phyloP scores from a whole-genome alignment of 2,113 vertebrate genomes.

The Lamprotornis superbus region DNA sequence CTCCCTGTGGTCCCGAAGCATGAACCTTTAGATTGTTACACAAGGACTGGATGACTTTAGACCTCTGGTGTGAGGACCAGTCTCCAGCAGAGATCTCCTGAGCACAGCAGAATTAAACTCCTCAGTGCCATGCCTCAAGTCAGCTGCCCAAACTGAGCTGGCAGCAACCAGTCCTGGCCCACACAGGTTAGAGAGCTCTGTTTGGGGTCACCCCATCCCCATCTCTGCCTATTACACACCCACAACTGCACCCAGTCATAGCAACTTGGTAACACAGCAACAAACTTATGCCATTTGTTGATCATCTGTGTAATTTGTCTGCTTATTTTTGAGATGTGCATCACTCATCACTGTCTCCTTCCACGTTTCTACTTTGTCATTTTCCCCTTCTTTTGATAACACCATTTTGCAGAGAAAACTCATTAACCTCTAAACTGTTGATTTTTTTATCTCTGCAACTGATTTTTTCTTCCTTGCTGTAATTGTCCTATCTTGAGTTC shows the following conservation, averaged over 20 bases:
- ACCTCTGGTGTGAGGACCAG: rapidly evolving
- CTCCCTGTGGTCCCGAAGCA: background rate
- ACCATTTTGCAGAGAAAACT: background rate
- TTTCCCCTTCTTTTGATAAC: background rate
- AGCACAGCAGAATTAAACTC: background rate
- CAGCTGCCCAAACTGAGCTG: background rate
- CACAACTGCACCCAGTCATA: background rate
- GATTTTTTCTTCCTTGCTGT: background rate
- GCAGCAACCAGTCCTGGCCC: background rate
- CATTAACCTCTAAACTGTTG: background rate
- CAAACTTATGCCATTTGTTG: rapidly evolving
- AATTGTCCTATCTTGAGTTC: background rate
- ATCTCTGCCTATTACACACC: background rate
- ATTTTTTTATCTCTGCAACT: background rate
- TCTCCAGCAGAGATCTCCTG: background rate
- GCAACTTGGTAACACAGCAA: background rate
- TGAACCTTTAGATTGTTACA: background rate
- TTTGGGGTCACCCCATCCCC: background rate
- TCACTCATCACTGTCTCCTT: background rate
- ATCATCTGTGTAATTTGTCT: background rate
- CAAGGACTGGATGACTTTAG: background rate
- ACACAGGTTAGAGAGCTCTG: background rate
- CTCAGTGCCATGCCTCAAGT: background rate
- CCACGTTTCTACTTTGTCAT: background rate
- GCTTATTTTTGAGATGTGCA: rapidly evolving